A percentile compares a stretch with the other conserved stretches of the same genome.
phyloP scores from a whole-genome alignment of 2,113 vertebrate species.

The Corvus hawaiiensis region DNA sequence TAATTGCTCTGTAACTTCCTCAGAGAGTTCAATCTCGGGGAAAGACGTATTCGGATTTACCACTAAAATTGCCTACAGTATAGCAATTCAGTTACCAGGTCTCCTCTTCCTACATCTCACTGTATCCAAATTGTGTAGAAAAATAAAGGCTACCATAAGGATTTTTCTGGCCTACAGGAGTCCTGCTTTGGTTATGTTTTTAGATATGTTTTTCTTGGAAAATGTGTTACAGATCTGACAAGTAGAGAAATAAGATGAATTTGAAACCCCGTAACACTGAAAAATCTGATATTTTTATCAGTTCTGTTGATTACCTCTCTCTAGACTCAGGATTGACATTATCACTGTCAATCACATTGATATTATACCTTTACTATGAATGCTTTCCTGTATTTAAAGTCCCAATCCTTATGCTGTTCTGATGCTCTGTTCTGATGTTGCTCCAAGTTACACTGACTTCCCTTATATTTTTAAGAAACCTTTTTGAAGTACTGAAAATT shows the following conservation, averaged over 20 bases:
- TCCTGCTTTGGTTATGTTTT: neutral
- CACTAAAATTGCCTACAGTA: constrained; percentile 28
- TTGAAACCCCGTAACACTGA: neutral
- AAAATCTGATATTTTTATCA: neutral
- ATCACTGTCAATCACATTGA: neutral
- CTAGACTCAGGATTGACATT: neutral
- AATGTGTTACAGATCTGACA: neutral
- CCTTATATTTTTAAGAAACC: neutral
- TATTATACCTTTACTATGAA: neutral
- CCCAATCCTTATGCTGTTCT: neutral
- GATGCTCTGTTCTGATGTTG: neutral
- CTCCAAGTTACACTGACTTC: neutral
- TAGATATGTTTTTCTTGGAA: neutral
- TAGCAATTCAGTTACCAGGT: neutral
- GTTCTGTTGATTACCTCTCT: neutral
- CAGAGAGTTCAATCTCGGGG: constrained; percentile 29
- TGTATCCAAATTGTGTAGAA: neutral
- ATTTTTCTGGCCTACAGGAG: neutral
- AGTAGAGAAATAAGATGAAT: neutral
- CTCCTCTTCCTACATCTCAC: neutral
- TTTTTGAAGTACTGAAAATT: neutral
- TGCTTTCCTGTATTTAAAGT: neutral
- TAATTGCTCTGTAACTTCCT: constrained; percentile 63
- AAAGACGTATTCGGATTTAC: constrained; percentile 4
- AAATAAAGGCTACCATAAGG: neutral